phyloP scores from a whole-genome alignment of 2,888 invertebrate species.

The Torymus tubicola region DNA sequence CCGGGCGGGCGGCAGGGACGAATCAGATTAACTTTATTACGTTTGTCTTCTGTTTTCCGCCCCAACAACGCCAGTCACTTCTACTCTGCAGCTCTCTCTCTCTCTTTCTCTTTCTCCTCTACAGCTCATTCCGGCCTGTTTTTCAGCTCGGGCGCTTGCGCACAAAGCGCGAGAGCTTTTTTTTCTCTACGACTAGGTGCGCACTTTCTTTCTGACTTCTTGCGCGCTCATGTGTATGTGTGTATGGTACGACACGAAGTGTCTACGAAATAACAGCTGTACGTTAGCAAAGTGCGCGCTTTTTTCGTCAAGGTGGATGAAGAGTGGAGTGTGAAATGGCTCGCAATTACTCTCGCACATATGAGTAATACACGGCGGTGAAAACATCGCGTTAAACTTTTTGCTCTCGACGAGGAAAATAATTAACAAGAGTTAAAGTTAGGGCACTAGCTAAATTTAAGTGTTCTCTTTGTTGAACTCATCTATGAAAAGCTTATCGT shows the following conservation, averaged over 20 bases:
- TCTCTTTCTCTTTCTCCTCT: slow-evolving; percentile 49
- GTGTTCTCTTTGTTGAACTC: too few species aligned
- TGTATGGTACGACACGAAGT: not conserved
- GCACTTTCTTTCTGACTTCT: slow-evolving; percentile 10
- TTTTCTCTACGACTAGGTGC: not conserved
- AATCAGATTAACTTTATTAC: slow-evolving; percentile 76
- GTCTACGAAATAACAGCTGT: not conserved
- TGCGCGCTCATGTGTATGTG: too few species aligned
- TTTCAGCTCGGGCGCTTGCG: slow-evolving; percentile 24
- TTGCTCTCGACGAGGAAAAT: too few species aligned
- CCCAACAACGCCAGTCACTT: slow-evolving; percentile 68
- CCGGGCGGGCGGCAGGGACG: slow-evolving; percentile 64
- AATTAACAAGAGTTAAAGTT: too few species aligned
- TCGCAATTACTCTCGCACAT: too few species aligned
- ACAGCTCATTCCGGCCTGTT: slow-evolving; percentile 18
- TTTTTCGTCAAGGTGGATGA: too few species aligned
- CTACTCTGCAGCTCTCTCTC: slow-evolving; percentile 57
- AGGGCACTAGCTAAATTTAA: too few species aligned
- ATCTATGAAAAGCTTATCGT: too few species aligned
- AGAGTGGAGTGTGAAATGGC: too few species aligned
- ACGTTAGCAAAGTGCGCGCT: not conserved
- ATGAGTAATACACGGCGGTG: too few species aligned
- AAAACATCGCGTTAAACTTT: too few species aligned
- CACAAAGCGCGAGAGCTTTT: slow-evolving; percentile 16
- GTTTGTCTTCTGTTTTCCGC: slow-evolving; percentile 73